Percentiles rank a stretch among this genome's conserved stretches.
These are phyloP conservation scores for Drosophila picticornis DNA, from an alignment of 2,888 invertebrate genomes.

Conservation along the genomic window DNA sequence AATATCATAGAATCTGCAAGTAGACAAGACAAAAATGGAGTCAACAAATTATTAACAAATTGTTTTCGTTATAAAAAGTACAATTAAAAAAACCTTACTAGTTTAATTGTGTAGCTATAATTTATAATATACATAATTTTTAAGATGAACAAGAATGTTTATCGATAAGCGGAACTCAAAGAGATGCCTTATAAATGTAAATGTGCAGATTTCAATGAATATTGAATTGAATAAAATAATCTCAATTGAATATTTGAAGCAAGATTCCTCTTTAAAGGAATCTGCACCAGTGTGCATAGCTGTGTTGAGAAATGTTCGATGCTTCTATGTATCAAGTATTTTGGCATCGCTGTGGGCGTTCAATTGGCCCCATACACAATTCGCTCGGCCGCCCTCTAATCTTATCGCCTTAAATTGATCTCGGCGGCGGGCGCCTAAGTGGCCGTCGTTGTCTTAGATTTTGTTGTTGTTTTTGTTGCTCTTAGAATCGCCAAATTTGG, in stretches of 20 bases:
- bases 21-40: neutral
- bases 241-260: neutral
- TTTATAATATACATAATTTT: no score
- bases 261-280: neutral
- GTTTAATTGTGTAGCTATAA: neutral
- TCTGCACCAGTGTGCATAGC: constrained; percentile 47
- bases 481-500: constrained; percentile 62
- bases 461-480: constrained; percentile 20
- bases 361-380: constrained; percentile 53
- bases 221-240: neutral
- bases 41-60: neutral
- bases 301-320: constrained; percentile 50
- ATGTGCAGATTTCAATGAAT: no score
- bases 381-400: constrained; percentile 73
- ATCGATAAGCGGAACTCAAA: neutral
- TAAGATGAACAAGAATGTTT: neutral
- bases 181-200: neutral
- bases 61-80: neutral
- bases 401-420: constrained; percentile 73
- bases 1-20: neutral
- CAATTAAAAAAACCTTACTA: neutral
- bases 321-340: constrained; percentile 55
- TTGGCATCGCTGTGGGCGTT: constrained; percentile 65
- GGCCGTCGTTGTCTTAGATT: constrained; percentile 29
- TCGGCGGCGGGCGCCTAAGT: constrained; percentile 50